Evolutionary conservation across 2,797 vertebrate species (phyloP).

Genomic region (Micropoecilia bifurca): DNA sequence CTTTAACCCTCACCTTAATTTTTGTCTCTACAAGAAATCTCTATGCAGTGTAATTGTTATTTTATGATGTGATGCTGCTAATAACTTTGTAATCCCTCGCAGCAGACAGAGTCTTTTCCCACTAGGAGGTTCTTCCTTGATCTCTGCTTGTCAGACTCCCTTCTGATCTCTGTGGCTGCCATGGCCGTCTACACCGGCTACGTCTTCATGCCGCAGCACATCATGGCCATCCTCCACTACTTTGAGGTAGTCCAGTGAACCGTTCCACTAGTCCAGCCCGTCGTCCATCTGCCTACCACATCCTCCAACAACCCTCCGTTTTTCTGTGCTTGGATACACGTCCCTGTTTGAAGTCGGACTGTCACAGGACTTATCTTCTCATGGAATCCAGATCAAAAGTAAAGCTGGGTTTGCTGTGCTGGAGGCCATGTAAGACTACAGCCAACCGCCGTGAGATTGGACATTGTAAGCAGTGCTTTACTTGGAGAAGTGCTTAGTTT

Average conservation of each 20-base stretch:
- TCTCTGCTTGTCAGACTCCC: constrained; percentile 83
- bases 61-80: background rate
- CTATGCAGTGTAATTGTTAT: background rate
- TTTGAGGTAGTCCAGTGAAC: constrained; percentile 93
- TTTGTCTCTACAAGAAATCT: background rate
- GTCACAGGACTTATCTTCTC: background rate
- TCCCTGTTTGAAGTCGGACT: background rate
- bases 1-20: background rate
- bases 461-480: background rate
- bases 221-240: constrained; percentile 98
- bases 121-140: constrained; percentile 51
- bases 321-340: background rate
- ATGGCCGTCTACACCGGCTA: constrained; percentile 97
- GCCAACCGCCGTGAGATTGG: background rate
- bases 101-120: background rate
- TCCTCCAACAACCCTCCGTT: background rate
- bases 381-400: constrained; percentile 9
- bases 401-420: background rate
- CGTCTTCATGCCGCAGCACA: constrained; percentile 98
- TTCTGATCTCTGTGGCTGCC: constrained; percentile 90
- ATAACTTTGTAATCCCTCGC: background rate
- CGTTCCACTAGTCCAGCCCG: background rate
- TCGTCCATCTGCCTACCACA: background rate
- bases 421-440: background rate
- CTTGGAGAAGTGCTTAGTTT: constrained; percentile 6